phyloP scores from a whole-genome alignment of 2,113 vertebrate species.

The Halichoerus grypus region DNA sequence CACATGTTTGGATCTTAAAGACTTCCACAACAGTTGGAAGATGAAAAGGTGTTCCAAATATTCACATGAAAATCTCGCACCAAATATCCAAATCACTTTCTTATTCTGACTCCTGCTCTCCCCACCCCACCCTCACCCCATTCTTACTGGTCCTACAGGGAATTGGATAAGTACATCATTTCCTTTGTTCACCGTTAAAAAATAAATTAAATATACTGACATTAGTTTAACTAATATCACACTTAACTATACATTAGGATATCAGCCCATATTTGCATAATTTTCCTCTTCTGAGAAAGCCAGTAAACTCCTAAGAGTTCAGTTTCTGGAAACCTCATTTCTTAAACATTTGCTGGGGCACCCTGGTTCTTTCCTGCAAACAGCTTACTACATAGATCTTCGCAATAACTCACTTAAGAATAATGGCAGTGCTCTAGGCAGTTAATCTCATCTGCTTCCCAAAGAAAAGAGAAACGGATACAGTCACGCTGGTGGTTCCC shows the following conservation, averaged over 20 bases:
- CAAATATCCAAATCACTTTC: background rate
- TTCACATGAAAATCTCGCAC: background rate
- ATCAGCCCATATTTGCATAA: constrained; percentile 50
- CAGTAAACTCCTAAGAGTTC: constrained; percentile 37
- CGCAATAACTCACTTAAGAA: constrained; percentile 55
- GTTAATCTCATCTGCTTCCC: constrained; percentile 50
- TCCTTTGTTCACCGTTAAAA: background rate
- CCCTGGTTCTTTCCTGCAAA: constrained; percentile 48
- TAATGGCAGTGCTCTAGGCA: constrained; percentile 34
- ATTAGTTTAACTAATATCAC: background rate
- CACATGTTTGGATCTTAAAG: constrained; percentile 34
- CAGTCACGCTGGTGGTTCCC: background rate
- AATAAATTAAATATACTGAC: background rate
- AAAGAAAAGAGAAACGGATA: constrained; percentile 41
- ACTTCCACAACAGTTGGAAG: background rate
- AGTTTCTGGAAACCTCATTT: constrained; percentile 72
- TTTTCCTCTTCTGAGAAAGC: constrained; percentile 68
- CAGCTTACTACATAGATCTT: background rate
- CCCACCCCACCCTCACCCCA: background rate
- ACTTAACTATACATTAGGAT: background rate
- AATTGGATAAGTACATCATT: background rate
- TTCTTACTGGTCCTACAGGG: background rate
- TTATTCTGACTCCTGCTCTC: background rate
- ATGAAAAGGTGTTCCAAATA: background rate
- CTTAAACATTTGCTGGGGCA: constrained; percentile 48